Evolutionary conservation across 2,797 vertebrate species (phyloP).

Genomic region (Rhinatrema bivittatum): DNA sequence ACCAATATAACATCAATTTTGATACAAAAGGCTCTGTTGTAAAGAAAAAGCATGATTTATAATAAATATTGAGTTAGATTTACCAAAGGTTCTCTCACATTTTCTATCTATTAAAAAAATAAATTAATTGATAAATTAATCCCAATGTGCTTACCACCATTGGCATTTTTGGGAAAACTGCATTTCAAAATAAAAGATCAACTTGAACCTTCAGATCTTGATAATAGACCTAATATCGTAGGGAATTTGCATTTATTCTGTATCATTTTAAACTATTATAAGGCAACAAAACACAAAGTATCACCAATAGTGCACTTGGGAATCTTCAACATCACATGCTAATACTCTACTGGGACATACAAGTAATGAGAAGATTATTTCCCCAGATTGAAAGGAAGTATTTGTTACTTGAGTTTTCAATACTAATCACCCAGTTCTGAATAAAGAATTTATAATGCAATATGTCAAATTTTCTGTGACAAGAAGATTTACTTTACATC

Average conservation of each 20-base stretch:
- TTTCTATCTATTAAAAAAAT: too few species aligned
- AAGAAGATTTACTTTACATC: constrained; percentile 30
- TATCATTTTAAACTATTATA: constrained; percentile 34
- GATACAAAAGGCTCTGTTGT: constrained; percentile 39
- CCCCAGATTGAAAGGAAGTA: constrained; percentile 34
- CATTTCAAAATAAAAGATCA: constrained; percentile 13
- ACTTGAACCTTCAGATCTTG: constrained; percentile 24
- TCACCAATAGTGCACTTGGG: constrained; percentile 23
- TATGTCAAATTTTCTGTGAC: constrained; percentile 28
- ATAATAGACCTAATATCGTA: constrained; percentile 25
- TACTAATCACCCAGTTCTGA: constrained; percentile 41
- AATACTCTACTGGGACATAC: constrained; percentile 43
- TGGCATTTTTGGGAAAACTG: constrained; percentile 9
- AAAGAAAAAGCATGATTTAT: constrained; percentile 11
- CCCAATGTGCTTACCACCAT: constrained; percentile 22
- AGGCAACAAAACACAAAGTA: constrained; percentile 25
- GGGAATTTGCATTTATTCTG: constrained; percentile 25
- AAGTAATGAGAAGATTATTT: constrained; percentile 34
- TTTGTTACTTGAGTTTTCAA: constrained; percentile 35
- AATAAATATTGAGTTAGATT: too few species aligned
- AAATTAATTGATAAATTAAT: too few species aligned
- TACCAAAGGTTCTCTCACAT: too few species aligned
- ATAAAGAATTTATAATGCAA: constrained; percentile 23
- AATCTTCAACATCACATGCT: constrained; percentile 43
- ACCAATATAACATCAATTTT: constrained; percentile 22